Percentiles rank a stretch among this genome's conserved stretches.
Conservation (phyloP, 2,797 vertebrate genomes). For the Myoxocephalus aenaeus region DNA sequence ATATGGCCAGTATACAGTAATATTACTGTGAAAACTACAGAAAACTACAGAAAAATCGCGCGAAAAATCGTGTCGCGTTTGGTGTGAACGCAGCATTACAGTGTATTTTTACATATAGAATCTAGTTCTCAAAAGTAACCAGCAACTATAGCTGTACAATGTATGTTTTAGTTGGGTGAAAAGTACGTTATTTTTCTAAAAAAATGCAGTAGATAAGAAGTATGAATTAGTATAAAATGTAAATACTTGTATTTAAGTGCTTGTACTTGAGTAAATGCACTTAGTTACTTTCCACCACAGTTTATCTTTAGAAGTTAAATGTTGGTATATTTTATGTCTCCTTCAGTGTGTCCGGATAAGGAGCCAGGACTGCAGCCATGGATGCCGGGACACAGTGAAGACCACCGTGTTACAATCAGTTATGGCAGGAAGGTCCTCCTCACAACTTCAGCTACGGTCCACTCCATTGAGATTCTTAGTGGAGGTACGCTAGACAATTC, state of each 20-base stretch:
- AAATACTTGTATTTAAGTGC: not conserved
- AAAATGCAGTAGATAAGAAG: not conserved
- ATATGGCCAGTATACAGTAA: no score
- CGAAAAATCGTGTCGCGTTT: no score
- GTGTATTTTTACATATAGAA: no score
- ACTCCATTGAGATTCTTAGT: constrained; percentile 89
- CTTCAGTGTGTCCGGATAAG: constrained; percentile 87
- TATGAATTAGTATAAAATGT: not conserved
- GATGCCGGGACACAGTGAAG: constrained; percentile 88
- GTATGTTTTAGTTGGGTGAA: no score
- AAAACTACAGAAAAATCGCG: no score
- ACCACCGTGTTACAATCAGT: constrained; percentile 84
- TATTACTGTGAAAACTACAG: no score
- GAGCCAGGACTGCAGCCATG: constrained; percentile 88
- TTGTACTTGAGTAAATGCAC: not conserved
- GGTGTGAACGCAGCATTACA: no score
- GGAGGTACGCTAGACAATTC: constrained; percentile 83
- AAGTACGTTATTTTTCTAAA: not conserved
- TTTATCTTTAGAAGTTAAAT: not conserved
- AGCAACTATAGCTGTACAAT: no score
- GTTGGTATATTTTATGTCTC: not conserved
- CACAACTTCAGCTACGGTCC: constrained; percentile 89
- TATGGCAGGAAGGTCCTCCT: constrained; percentile 87
- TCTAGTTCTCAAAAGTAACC: no score
- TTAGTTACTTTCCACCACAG: not conserved